Conservation (phyloP, 2,113 vertebrate species). For the Suncus etruscus region DNA sequence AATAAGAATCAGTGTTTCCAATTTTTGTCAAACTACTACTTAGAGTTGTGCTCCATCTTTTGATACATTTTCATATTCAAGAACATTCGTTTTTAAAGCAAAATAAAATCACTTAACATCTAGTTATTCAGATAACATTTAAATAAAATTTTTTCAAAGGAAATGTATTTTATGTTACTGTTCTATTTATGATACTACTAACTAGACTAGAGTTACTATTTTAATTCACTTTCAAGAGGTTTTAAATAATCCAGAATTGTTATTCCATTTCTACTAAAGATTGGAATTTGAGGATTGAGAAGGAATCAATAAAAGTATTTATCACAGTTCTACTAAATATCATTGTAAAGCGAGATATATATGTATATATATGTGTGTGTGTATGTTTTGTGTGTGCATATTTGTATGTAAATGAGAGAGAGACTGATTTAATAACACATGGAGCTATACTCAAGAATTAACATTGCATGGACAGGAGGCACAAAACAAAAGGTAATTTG, state of each 20-base stretch:
- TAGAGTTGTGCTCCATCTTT: neutral
- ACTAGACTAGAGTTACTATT: neutral
- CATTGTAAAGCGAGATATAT: neutral
- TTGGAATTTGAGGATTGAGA: neutral
- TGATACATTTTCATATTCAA: constrained; percentile 22
- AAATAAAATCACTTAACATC: neutral
- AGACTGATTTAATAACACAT: neutral
- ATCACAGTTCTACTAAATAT: neutral
- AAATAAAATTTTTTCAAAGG: constrained; percentile 5
- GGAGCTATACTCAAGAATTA: constrained; percentile 4
- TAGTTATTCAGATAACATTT: neutral
- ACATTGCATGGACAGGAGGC: neutral
- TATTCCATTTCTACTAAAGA: neutral
- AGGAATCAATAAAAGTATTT: neutral
- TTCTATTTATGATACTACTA: neutral
- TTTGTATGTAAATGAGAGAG: neutral
- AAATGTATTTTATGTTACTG: neutral
- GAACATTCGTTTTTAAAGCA: neutral
- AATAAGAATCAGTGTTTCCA: neutral
- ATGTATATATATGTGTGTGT: neutral
- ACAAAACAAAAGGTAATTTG: too few relatives aligned
- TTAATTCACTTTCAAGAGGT: neutral
- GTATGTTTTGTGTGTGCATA: neutral
- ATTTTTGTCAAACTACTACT: neutral
- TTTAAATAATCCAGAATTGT: neutral